These are phyloP conservation scores for Acleris sparsana DNA, from an alignment of 2,888 invertebrate genomes.

Conservation along the genomic window DNA sequence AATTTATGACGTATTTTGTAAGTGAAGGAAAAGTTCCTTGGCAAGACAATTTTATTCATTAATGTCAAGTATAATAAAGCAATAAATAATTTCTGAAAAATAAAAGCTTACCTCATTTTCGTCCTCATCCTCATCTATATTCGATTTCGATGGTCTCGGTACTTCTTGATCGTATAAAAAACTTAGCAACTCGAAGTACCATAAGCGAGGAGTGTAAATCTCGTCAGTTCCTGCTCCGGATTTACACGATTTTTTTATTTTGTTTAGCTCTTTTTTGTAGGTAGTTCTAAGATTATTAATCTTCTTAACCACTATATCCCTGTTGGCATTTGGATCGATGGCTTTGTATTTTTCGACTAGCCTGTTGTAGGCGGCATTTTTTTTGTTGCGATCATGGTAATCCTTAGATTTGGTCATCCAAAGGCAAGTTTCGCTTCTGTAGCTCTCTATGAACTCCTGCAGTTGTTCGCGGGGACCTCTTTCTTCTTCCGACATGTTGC, in stretches of 20 bases:
- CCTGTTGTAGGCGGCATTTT: constrained; percentile 16
- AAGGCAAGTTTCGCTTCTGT: constrained; percentile 33
- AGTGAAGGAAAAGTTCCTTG: constrained; percentile 30
- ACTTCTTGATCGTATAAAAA: constrained; percentile 20
- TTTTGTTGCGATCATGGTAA: no score
- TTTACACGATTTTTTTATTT: constrained; percentile 27
- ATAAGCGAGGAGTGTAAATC: constrained; percentile 1
- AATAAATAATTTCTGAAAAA: constrained; percentile 19
- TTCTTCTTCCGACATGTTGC: no score
- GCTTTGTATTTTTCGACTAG: constrained; percentile 33
- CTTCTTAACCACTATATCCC: constrained; percentile 25
- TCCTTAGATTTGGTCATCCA: constrained; percentile 9
- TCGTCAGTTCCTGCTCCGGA: constrained; percentile 18
- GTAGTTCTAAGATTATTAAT: constrained; percentile 30
- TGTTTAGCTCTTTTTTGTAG: constrained; percentile 34
- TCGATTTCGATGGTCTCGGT: constrained; percentile 9
- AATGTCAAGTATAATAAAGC: constrained; percentile 10
- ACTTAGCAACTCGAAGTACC: constrained; percentile 12
- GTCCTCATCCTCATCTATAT: constrained; percentile 13
- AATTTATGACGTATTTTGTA: constrained; percentile 32
- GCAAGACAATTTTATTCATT: constrained; percentile 31
- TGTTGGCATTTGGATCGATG: constrained; percentile 31
- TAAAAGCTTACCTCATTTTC: constrained; percentile 4
- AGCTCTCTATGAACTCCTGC: constrained; percentile 36
- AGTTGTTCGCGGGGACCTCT: constrained; percentile 30